Evolutionary conservation across 2,797 vertebrate genomes (phyloP), one percentile per base, ranked within the genome.

Genomic region (Acanthopagrus latus): DNA sequence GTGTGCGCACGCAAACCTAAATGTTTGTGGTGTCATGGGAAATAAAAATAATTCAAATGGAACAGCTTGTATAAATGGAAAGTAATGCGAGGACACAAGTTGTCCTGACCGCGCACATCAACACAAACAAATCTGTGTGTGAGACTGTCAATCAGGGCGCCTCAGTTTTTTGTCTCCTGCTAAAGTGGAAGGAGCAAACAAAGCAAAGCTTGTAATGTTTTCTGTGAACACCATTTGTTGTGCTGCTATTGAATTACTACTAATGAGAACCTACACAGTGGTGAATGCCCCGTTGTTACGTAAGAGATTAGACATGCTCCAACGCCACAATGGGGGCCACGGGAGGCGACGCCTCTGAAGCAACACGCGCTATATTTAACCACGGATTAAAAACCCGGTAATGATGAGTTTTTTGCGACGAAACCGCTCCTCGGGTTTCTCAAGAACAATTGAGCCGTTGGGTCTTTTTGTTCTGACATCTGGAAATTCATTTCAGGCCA

Each of bases 231-330:
- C 69, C 57, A 75, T 77, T 76, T 52, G 76, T 84, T 80, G 63
- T 80, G 79, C 71, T 72, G 76, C 82, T 90, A 88, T 89, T 69
- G 76, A 91, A 78, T 91, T 91, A 89, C 91, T 67, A 62, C 82
- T 89, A 89, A 93, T 86, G 89, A 90, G 82, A 64, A 88, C 71
- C 56, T 74, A 77, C 79, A 74, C 63, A 64, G 75, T 76, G 23
- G 81, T 88, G 88, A 89, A 89, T 85, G 73, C 71, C 55, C 78
- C 14, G 79, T 72, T 83, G 89, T 94, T 94, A 86, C 4, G 46
- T 81, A 93, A 94, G 78, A 87, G 75, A 91, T 92, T 91, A 92
- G 81, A 85, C 78, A 73, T 62, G 83, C 83, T 84, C 41, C 5
- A 81, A 38, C 4, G 62, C 81, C 70, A 75, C 78, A 64, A 86